These are phyloP conservation scores for Gulo gulo DNA, from an alignment of 2,113 vertebrate species.

Conservation along the genomic window DNA sequence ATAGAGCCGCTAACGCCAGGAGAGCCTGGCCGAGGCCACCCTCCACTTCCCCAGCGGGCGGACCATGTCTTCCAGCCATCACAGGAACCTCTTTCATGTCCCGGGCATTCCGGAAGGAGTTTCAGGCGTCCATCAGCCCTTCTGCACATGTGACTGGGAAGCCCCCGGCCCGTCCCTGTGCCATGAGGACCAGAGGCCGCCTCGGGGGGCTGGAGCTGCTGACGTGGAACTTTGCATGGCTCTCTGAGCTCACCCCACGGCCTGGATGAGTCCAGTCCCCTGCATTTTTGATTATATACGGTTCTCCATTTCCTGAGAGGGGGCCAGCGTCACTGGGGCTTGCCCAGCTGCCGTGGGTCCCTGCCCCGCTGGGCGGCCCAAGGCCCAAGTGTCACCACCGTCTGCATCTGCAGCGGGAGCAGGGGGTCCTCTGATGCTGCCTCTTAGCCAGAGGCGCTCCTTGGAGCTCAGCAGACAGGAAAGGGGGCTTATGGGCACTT, in stretches of 20 bases:
- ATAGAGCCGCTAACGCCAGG: fast-evolving
- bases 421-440: too few relatives aligned
- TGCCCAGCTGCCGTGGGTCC: fast-evolving
- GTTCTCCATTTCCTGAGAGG: fast-evolving
- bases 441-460: fast-evolving
- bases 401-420: fast-evolving
- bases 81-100: fast-evolving
- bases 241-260: fast-evolving
- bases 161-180: fast-evolving
- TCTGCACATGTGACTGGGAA: fast-evolving
- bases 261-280: fast-evolving
- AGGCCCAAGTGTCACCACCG: background rate
- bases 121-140: background rate
- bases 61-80: fast-evolving
- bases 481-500: background rate
- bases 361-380: fast-evolving
- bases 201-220: too few relatives aligned
- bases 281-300: fast-evolving
- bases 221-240: fast-evolving
- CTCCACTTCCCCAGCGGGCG: fast-evolving
- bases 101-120: fast-evolving
- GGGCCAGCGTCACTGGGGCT: fast-evolving
- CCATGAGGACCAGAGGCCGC: background rate
- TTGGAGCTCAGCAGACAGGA: fast-evolving
- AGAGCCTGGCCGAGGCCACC: background rate